Evolutionary conservation across 1,140 invertebrate species (phyloP), one percentile per base, ranked within the genome.

Genomic region (Nephila pilipes): DNA sequence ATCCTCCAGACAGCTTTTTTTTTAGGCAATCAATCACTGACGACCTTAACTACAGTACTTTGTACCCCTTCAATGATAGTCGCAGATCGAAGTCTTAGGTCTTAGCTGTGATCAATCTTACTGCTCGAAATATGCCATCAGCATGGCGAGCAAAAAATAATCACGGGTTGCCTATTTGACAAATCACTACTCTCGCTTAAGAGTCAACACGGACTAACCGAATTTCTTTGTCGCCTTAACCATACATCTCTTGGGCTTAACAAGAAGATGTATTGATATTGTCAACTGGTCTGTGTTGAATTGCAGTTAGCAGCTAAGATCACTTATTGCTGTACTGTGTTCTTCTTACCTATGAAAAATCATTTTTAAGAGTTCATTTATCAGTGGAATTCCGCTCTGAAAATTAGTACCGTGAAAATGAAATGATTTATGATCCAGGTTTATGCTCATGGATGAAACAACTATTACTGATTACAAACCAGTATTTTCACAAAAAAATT

Each of bases 121-220:
- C 22, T 54, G 29, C 81, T 85, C 80, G 80, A 92, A 92, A 92
- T 92, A 69, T 92, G 90, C 46, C 90, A 92, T 81, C 80, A 85
- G 90, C 58, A 85, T 32, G 63, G 81, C 46, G 58, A 22, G 36
- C 36, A 92, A 92, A 90, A 90, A 85, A 91, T 92, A 92, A 92
- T 92, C 90, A 92, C 32, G 54, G 90, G 90, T 92, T 92, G 58
- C 90, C 36, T 85, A 16, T 92, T 92, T 92, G 90, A 92, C 90
- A 92, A 92, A 92, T 92, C 38, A 81, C 32, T 55, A 8, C 22
- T 54, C 46, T 54, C 57, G 58, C 29, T 85, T 29, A 80, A 90
- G 75, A 90, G 75, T 90, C 88, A 90, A 90, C 88, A 90, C 12
- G n/a, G 32, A 36, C 88, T 75, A 90, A 90, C 58, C n/a, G 63